Percentiles rank a stretch among this genome's conserved stretches.
Conservation (phyloP, 2,113 vertebrate genomes). For the Macaca mulatta region DNA sequence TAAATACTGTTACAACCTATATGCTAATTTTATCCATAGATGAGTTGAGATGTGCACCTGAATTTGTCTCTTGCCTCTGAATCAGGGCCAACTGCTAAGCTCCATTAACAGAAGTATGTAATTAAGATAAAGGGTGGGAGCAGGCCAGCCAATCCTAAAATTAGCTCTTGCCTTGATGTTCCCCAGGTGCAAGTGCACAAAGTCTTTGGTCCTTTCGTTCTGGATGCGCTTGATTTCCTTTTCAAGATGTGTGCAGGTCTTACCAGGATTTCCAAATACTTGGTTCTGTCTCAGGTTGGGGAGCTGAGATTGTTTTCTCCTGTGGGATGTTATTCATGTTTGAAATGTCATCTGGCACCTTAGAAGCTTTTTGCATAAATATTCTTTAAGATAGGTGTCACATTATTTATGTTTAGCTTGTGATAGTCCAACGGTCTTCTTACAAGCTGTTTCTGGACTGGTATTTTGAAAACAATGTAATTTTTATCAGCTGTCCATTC, state of each 20-base stretch:
- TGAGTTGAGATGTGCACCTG: conserved; percentile 1
- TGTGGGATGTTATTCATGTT: not conserved
- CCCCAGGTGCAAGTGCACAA: conserved; percentile 17
- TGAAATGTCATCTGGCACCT: conserved; percentile 5
- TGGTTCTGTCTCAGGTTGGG: not conserved
- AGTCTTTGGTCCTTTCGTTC: not conserved
- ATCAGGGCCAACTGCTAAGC: not conserved
- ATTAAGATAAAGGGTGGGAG: conserved; percentile 47
- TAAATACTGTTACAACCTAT: conserved; percentile 41
- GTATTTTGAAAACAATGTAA: not conserved
- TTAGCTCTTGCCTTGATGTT: conserved; percentile 14
- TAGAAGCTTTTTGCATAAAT: not conserved
- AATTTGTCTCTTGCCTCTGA: conserved; percentile 25
- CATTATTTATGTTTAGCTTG: not conserved
- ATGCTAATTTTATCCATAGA: conserved; percentile 53
- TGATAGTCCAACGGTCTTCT: not conserved
- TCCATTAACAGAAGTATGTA: conserved; percentile 37
- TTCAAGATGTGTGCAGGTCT: not conserved
- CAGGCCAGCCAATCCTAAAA: not conserved
- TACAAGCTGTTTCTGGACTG: not conserved
- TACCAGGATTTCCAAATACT: not conserved
- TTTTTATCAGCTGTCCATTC: not conserved
- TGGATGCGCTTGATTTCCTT: not conserved
- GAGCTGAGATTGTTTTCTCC: conserved; percentile 3
- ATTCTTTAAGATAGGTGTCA: not conserved